Evolutionary conservation across 2,888 invertebrate species (phyloP).

Genomic region (Tetragonula carbonaria): DNA sequence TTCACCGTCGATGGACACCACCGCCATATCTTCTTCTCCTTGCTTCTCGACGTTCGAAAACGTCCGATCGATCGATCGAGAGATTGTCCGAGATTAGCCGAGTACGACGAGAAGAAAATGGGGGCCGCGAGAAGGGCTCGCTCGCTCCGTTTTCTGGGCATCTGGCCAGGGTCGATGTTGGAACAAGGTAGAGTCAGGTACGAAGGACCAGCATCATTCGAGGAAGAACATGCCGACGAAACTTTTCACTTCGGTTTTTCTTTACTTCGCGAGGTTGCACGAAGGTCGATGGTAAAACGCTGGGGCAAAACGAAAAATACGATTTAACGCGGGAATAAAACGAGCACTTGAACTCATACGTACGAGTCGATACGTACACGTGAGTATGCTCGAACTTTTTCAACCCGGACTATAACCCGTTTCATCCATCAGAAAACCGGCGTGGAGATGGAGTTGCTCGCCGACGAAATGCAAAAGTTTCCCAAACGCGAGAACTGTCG

Average conservation of each 20-base stretch:
- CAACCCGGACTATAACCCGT: too few relatives aligned
- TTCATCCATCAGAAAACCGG: background rate
- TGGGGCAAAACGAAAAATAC: too few relatives aligned
- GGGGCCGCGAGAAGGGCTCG: background rate
- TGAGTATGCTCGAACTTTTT: too few relatives aligned
- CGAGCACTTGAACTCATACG: too few relatives aligned
- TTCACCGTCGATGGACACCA: background rate
- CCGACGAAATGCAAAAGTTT: slow-evolving; percentile 4
- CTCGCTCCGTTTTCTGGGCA: background rate
- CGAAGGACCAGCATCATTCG: background rate
- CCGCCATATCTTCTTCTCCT: slow-evolving; percentile 5
- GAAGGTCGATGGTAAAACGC: too few relatives aligned
- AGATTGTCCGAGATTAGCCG: slow-evolving; percentile 41
- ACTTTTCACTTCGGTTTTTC: background rate
- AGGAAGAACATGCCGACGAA: background rate
- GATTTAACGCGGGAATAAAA: too few relatives aligned
- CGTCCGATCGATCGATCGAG: slow-evolving; percentile 60
- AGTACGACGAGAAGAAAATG: slow-evolving; percentile 6
- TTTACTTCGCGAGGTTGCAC: background rate
- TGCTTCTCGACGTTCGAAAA: slow-evolving; percentile 29
- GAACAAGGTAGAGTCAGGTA: background rate
- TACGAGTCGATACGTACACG: too few relatives aligned
- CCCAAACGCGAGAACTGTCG: background rate
- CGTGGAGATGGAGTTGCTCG: background rate
- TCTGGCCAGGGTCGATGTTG: too few relatives aligned